Base-by-base conservation (phyloP, 2,888 invertebrate genomes). In the Folsomia candida region DNA sequence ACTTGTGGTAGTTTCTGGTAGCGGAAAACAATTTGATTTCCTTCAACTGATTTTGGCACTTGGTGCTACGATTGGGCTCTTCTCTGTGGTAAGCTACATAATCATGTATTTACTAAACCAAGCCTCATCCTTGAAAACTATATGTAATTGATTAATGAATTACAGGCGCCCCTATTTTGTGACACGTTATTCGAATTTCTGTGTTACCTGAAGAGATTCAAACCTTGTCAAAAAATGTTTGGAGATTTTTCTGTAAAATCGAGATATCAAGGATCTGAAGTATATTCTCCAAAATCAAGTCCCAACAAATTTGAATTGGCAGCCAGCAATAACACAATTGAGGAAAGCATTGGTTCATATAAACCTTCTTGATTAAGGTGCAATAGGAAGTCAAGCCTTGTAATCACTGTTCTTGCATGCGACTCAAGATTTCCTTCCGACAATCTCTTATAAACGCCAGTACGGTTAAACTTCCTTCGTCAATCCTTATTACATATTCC, bases 31-130 rank as follows among this genome's bases (percentile, higher is more conserved):
- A 76, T 86, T 86, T 78, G 83, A 81, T 76, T 73, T 84, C 20
- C 81, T 85, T 18, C 85, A 85, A 26, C 81, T 86, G 2, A 68
- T 85, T 11, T 77, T 84, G 14, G 86, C 85, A 72, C 79, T 86
- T 66, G 86, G 86, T 62, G 84, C 85, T 73, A 85, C 86, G 64
- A 76, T 86, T 29, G 86, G 84, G 18, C 80, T 86, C 18, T 80
- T 86, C 62, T 83, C 83, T 66, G 74, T 86, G 51, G 85, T 85
- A 81, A 82, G 67, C 25, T 47, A 47, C 9, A 47, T 18, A 47
- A n/a, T n/a, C n/a, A n/a, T n/a, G n/a, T n/a, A n/a, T n/a, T n/a
- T n/a, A n/a, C n/a, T n/a, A n/a, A n/a, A n/a, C n/a, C n/a, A n/a
- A n/a, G n/a, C n/a, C n/a, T n/a, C n/a, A n/a, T n/a, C n/a, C n/a